Conservation (phyloP, 2,113 vertebrate genomes). For the Nesoenas mayeri region DNA sequence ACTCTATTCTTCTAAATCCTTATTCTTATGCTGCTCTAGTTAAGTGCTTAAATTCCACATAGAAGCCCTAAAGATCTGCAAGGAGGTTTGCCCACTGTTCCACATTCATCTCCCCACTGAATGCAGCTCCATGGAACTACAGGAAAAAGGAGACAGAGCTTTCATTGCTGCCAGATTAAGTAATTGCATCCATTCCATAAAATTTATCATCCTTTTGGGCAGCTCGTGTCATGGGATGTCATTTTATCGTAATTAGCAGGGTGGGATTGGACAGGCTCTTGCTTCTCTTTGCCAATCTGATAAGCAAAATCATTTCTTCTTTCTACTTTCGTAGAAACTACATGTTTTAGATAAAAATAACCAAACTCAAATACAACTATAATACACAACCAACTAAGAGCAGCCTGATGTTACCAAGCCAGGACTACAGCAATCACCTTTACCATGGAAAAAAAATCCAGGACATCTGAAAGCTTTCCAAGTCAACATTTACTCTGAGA, state of each 20-base stretch:
- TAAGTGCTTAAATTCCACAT: slow-evolving; percentile 35
- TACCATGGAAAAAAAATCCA: background rate
- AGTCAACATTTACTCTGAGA: slow-evolving; percentile 14
- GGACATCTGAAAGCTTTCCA: slow-evolving; percentile 16
- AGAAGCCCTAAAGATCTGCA: slow-evolving; percentile 38
- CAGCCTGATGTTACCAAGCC: background rate
- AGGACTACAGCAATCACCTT: background rate
- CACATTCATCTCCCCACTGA: background rate
- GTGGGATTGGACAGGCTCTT: slow-evolving; percentile 43
- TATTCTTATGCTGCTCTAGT: slow-evolving; percentile 49
- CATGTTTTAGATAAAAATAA: slow-evolving; percentile 30
- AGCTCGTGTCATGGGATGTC: slow-evolving; percentile 50
- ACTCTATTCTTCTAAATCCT: slow-evolving; percentile 61
- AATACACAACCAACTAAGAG: background rate
- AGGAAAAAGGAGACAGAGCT: background rate
- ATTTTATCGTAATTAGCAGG: slow-evolving; percentile 42
- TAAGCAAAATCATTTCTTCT: slow-evolving; percentile 14
- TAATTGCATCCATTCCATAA: slow-evolving; percentile 24
- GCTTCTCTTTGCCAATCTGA: slow-evolving; percentile 53
- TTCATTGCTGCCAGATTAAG: slow-evolving; percentile 46
- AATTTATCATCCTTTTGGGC: slow-evolving; percentile 42
- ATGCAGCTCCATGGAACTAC: background rate
- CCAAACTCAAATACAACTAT: background rate
- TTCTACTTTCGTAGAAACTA: slow-evolving; percentile 37
- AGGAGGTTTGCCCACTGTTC: background rate